These are phyloP conservation scores for Scrobipalpa costella DNA, from an alignment of 2,888 invertebrate genomes.

Conservation along the genomic window DNA sequence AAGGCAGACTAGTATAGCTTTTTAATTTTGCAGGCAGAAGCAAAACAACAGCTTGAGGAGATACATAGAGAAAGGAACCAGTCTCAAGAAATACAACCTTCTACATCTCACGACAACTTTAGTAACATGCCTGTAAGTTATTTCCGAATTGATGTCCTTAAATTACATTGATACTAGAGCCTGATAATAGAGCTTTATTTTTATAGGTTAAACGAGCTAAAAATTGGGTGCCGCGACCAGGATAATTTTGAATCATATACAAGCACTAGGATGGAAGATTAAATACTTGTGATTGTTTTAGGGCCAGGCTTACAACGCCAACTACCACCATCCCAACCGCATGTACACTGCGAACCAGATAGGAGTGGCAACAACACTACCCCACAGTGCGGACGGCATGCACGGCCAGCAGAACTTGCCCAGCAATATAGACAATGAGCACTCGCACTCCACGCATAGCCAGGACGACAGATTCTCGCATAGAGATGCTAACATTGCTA, in stretches of 20 bases:
- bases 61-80: constrained; percentile 65
- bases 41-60: constrained; percentile 75
- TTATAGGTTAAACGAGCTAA: too few species aligned
- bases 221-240: too few species aligned
- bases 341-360: constrained; percentile 75
- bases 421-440: constrained; percentile 51
- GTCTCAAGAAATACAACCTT: constrained; percentile 62
- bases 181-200: too few species aligned
- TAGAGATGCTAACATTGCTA: constrained; percentile 52
- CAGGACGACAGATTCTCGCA: constrained; percentile 64
- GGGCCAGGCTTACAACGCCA: constrained; percentile 59
- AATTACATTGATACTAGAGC: too few species aligned
- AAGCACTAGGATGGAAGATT: not conserved
- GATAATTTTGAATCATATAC: too few species aligned
- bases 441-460: constrained; percentile 52
- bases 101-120: constrained; percentile 68
- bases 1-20: too few species aligned
- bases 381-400: constrained; percentile 58
- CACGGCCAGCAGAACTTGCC: constrained; percentile 48
- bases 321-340: constrained; percentile 61
- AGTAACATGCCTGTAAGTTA: constrained; percentile 58
- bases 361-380: constrained; percentile 74
- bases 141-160: not conserved
- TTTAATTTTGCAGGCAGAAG: constrained; percentile 61
- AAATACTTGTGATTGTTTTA: constrained; percentile 37